Percentiles rank a stretch among this genome's conserved stretches.
Evolutionary conservation across 2,113 vertebrate species (phyloP).

Genomic region (Ceyx margarethae): DNA sequence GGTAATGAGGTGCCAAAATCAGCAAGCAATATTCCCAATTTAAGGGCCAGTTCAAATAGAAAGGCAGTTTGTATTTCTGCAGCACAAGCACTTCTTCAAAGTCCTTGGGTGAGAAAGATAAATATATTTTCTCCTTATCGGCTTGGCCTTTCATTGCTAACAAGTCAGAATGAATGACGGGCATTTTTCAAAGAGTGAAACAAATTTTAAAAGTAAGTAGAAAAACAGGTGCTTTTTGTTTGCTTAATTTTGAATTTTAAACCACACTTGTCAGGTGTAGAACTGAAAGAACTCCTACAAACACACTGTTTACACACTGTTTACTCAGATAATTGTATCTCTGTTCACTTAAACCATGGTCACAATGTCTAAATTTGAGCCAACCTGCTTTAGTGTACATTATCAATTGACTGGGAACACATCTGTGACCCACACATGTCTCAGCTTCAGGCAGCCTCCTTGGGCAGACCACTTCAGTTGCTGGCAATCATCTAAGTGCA

Average conservation of each 20-base stretch:
- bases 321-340: not conserved
- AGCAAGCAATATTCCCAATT: slow-evolving; percentile 25
- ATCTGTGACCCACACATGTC: not conserved
- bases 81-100: slow-evolving; percentile 2
- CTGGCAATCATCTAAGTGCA: not conserved
- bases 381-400: not conserved
- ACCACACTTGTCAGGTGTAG: not conserved
- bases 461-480: not conserved
- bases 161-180: not conserved
- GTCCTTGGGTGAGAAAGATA: not conserved
- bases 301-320: not conserved
- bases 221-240: not conserved
- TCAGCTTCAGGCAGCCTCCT: not conserved
- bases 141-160: not conserved
- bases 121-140: not conserved
- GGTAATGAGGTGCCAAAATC: slow-evolving; percentile 23
- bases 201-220: not conserved
- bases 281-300: not conserved
- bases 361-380: not conserved
- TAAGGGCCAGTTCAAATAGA: slow-evolving; percentile 4
- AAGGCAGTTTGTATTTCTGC: slow-evolving; percentile 27
- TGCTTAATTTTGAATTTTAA: not conserved
- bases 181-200: not conserved
- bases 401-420: not conserved
- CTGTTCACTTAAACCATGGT: not conserved